phyloP scores from a whole-genome alignment of 2,888 invertebrate species.

The Maniola hyperantus region DNA sequence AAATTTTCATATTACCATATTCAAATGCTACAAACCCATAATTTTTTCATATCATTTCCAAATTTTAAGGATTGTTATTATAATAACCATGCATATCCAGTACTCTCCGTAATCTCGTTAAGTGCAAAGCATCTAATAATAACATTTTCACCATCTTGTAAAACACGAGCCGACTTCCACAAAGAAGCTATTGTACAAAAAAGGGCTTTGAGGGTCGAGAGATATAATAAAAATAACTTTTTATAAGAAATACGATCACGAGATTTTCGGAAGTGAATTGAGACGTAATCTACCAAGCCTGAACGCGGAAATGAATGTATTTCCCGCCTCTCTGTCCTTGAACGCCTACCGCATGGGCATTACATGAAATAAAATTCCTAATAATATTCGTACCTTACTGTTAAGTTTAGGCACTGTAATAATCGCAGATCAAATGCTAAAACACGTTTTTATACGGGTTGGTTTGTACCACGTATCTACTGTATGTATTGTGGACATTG shows the following conservation, averaged over 20 bases:
- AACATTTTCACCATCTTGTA: slow-evolving; percentile 11
- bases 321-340: slow-evolving; percentile 31
- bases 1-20: too few species aligned
- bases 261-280: slow-evolving; percentile 28
- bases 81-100: background rate
- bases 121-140: slow-evolving; percentile 1
- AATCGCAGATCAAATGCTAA: background rate
- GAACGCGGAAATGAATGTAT: slow-evolving; percentile 35
- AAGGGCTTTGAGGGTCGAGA: slow-evolving; percentile 20
- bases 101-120: background rate
- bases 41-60: too few species aligned
- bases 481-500: too few species aligned
- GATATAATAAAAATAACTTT: slow-evolving; percentile 29
- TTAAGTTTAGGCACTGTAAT: background rate
- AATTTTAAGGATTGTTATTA: background rate
- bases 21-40: too few species aligned
- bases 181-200: slow-evolving; percentile 18
- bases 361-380: slow-evolving; percentile 9
- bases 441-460: background rate
- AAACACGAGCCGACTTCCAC: slow-evolving; percentile 1
- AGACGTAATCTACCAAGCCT: slow-evolving; percentile 34
- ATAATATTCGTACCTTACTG: background rate
- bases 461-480: too few species aligned
- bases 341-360: slow-evolving; percentile 28
- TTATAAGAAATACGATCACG: slow-evolving; percentile 30